These are phyloP conservation scores for Myotis vivesi DNA, from an alignment of 2,797 vertebrate species.

Conservation along the genomic window DNA sequence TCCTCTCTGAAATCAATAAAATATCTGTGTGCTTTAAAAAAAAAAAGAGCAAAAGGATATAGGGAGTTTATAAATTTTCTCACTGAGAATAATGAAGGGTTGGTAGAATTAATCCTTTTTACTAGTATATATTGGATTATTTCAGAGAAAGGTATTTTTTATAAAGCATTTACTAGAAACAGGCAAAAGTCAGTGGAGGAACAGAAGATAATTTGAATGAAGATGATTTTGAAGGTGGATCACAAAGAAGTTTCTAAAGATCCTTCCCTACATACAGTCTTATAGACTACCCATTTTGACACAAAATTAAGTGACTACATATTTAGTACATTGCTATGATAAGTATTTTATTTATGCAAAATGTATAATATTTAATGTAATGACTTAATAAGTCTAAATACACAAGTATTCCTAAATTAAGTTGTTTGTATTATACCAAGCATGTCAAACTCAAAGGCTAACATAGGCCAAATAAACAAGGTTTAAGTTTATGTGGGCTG, in stretches of 20 bases:
- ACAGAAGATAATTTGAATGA: slow-evolving; percentile 25
- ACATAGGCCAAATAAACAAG: no score
- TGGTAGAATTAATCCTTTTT: not conserved
- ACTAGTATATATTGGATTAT: not conserved
- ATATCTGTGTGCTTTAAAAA: no score
- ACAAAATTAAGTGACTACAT: not conserved
- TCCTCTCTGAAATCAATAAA: no score
- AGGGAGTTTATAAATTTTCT: not conserved
- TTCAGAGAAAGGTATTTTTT: not conserved
- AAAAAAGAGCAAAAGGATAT: not conserved
- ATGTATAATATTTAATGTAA: not conserved
- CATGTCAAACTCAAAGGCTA: no score
- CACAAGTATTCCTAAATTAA: not conserved
- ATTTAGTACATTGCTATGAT: not conserved
- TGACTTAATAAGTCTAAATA: not conserved
- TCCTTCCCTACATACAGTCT: not conserved
- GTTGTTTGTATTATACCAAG: not conserved
- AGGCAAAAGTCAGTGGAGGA: not conserved
- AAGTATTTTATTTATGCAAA: not conserved
- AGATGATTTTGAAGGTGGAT: not conserved
- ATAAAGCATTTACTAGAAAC: not conserved
- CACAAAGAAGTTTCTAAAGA: not conserved
- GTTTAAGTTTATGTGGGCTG: no score
- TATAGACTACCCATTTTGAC: not conserved
- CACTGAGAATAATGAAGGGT: not conserved